Percentiles rank a stretch among this genome's conserved stretches.
phyloP scores from a whole-genome alignment of 2,797 vertebrate genomes.

The Bufotes viridis region DNA sequence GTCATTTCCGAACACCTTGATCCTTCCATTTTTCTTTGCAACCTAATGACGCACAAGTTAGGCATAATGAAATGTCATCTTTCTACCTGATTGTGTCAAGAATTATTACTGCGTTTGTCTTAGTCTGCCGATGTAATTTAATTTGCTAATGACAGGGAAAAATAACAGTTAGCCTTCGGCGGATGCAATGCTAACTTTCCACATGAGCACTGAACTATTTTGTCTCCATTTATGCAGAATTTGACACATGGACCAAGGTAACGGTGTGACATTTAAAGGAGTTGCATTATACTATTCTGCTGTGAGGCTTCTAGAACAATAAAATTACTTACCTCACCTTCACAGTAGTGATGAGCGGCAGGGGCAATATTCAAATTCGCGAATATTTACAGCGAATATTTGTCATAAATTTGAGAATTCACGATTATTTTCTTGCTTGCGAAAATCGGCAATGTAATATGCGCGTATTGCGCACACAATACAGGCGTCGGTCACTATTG shows the following conservation, averaged over 20 bases:
- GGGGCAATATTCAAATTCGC: too few relatives aligned
- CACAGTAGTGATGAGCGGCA: too few relatives aligned
- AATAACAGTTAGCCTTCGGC: constrained; percentile 38
- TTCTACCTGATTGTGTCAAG: constrained; percentile 67
- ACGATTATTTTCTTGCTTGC: too few relatives aligned
- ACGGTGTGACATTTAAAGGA: not conserved
- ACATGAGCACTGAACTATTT: not conserved
- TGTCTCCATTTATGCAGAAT: constrained; percentile 3
- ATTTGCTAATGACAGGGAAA: constrained; percentile 42
- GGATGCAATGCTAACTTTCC: constrained; percentile 1
- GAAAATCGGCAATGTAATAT: too few relatives aligned
- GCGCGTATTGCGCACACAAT: too few relatives aligned
- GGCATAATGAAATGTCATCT: constrained; percentile 66
- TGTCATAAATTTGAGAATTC: too few relatives aligned
- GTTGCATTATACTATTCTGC: too few relatives aligned
- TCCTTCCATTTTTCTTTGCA: constrained; percentile 64
- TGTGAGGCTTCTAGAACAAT: too few relatives aligned
- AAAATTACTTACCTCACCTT: too few relatives aligned
- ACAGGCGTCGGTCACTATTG: too few relatives aligned
- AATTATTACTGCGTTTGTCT: constrained; percentile 57
- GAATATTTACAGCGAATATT: too few relatives aligned
- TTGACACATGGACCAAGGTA: not conserved
- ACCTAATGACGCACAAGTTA: constrained; percentile 61
- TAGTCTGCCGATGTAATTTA: constrained; percentile 28
- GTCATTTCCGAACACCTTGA: constrained; percentile 65